Evolutionary conservation across 2,888 invertebrate genomes (phyloP).

Genomic region (Mythimna lalbum): DNA sequence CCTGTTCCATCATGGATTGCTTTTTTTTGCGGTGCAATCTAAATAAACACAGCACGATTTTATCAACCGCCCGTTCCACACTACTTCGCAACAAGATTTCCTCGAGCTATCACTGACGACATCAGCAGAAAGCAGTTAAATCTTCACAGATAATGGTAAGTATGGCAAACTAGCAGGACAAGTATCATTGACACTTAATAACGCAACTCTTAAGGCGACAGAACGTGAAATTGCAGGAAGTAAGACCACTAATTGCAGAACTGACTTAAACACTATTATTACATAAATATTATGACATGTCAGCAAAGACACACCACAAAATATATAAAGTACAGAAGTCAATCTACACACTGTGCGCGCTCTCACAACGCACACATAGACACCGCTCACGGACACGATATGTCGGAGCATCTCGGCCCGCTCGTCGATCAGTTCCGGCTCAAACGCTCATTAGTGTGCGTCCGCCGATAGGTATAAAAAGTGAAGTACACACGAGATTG

Average conservation of each 20-base stretch:
- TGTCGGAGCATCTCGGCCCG: too few relatives aligned
- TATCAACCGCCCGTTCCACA: constrained; percentile 1
- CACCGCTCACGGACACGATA: too few relatives aligned
- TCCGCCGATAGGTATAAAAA: too few relatives aligned
- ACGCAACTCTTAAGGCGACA: constrained; percentile 33
- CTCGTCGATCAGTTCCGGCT: too few relatives aligned
- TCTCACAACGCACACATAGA: too few relatives aligned
- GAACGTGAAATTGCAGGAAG: constrained; percentile 56
- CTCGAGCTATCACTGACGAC: background rate
- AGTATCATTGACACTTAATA: constrained; percentile 31
- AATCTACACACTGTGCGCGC: too few relatives aligned
- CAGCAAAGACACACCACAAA: constrained; percentile 1
- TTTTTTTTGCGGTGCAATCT: too few relatives aligned
- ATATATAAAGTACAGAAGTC: too few relatives aligned
- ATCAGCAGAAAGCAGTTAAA: background rate
- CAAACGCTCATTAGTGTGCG: too few relatives aligned
- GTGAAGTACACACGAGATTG: too few relatives aligned
- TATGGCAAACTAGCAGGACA: constrained; percentile 17
- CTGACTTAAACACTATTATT: constrained; percentile 44
- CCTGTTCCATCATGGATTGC: too few relatives aligned
- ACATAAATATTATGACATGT: constrained; percentile 52
- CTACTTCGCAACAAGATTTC: background rate
- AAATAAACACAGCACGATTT: constrained; percentile 22
- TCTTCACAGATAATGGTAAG: background rate
- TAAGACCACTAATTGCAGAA: constrained; percentile 34